Percentiles rank a stretch among this genome's conserved stretches.
phyloP scores from a whole-genome alignment of 2,797 vertebrate genomes.

The Catamblyrhynchus diadema region DNA sequence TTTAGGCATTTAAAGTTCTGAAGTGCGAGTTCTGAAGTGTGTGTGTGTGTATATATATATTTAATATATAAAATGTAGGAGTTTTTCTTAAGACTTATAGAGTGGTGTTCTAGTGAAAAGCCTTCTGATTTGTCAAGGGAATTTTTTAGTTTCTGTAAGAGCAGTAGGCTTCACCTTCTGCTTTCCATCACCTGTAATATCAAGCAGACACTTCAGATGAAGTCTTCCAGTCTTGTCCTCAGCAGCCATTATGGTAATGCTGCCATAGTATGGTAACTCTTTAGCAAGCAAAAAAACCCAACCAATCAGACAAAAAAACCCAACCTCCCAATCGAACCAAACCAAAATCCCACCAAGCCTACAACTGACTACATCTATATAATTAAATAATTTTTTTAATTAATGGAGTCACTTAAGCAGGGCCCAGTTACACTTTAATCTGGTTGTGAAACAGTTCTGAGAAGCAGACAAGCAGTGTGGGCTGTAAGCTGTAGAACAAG shows the following conservation, averaged over 20 bases:
- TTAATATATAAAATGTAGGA: not conserved
- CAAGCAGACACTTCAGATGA: not conserved
- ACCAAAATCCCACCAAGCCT: not conserved
- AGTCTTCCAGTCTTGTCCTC: not conserved
- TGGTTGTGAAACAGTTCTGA: slow-evolving; percentile 28
- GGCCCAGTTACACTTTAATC: not conserved
- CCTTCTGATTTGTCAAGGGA: not conserved
- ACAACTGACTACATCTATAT: not conserved
- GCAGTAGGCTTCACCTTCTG: not conserved
- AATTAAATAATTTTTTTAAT: not conserved
- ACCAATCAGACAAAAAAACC: not conserved
- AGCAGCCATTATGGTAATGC: not conserved
- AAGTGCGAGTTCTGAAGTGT: not conserved
- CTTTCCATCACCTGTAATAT: not conserved
- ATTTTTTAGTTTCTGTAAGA: not conserved
- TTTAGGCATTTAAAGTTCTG: not conserved
- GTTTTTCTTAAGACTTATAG: not conserved
- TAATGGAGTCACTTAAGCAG: not conserved
- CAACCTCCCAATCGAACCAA: not conserved
- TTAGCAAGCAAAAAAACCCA: not conserved
- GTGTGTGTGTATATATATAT: not conserved
- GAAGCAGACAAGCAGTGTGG: not conserved
- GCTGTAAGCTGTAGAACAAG: not conserved
- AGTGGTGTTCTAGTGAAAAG: not conserved
- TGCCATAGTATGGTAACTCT: not conserved